Base-by-base conservation (phyloP, 2,113 vertebrate species). In the Perca schrenkii region DNA sequence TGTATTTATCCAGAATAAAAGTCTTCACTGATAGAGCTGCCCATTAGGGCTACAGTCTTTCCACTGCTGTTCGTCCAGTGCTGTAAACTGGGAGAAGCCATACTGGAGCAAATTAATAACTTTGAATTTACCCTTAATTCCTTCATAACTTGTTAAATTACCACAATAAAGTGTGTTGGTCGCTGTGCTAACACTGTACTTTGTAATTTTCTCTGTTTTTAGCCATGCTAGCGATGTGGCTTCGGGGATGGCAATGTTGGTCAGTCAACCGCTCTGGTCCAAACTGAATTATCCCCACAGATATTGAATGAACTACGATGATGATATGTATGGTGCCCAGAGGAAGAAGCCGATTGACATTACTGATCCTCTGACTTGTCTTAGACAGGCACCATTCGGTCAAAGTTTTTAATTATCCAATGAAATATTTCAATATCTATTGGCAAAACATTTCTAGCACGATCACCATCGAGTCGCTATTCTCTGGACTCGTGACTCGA, bases 71-170 rank as follows among this genome's bases (percentile, higher is more conserved):
- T 34, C 25, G 6, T 34, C 2, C 31, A 65, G 52, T 58, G 50
- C 65, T 25, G 63, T 46, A n/a, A 28, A 19, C 22, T 63, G 69
- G 49, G 43, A 58, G 36, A 65, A 43, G 17, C 57, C 16, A 57
- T 36, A 58, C 40, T 34, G 22, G 47, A 72, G 28, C 47, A 77
- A 58, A 56, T 66, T 14, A 65, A 28, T 61, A 61, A 73, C 62
- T 28, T 47, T 50, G 43, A 31, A 19, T 10, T n/a, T 46, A 52
- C 19, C 34, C 68, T 21, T 53, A 46, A 28, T 61, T 73, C 56
- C 21, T 56, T 52, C 63, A 43, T 7, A 52, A 58, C 40, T 19
- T 65, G 46, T 70, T 69, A 63, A 54, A 62, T 21, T 47, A 54
- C 49, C 34, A 63, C 58, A 52, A 8, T 71, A 52, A 34, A 50